phyloP scores from a whole-genome alignment of 1,140 invertebrate genomes.

The Leguminivora glycinivorella region DNA sequence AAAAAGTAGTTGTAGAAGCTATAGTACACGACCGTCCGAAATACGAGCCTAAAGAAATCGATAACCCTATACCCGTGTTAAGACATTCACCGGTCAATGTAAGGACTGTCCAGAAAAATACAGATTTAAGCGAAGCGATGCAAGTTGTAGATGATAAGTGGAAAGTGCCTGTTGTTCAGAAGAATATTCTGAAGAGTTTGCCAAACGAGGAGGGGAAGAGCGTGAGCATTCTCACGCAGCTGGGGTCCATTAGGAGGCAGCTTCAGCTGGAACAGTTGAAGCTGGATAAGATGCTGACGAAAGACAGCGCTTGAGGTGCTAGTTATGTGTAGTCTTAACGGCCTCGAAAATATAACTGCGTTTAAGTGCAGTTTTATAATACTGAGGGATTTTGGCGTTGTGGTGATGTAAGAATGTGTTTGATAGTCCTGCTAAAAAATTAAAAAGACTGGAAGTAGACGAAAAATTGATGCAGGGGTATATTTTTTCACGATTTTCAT shows the following conservation, averaged over 20 bases:
- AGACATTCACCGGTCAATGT: constrained; percentile 73
- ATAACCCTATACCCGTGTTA: constrained; percentile 76
- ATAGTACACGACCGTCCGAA: constrained; percentile 34
- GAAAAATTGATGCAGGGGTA: no score
- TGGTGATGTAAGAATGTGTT: no score
- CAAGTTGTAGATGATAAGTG: constrained; percentile 78
- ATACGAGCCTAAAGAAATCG: constrained; percentile 39
- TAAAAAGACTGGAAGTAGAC: no score
- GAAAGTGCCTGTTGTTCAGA: constrained; percentile 79
- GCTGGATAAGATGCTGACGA: constrained; percentile 69
- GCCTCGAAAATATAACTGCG: background rate
- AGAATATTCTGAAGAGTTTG: constrained; percentile 77
- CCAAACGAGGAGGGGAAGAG: constrained; percentile 72
- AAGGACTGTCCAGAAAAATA: constrained; percentile 35
- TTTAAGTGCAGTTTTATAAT: background rate
- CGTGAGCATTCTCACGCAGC: constrained; percentile 79
- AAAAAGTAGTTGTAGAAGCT: constrained; percentile 42
- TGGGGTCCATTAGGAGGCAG: constrained; percentile 80
- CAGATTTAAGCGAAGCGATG: constrained; percentile 71
- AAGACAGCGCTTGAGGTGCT: constrained; percentile 44
- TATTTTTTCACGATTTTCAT: no score
- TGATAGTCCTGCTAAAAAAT: no score
- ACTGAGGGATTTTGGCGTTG: no score
- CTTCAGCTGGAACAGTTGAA: constrained; percentile 80
- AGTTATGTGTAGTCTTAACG: constrained; percentile 6